Evolutionary conservation across 1,140 invertebrate species (phyloP), one percentile per base, ranked within the genome.

Genomic region (Holotrichia oblita): DNA sequence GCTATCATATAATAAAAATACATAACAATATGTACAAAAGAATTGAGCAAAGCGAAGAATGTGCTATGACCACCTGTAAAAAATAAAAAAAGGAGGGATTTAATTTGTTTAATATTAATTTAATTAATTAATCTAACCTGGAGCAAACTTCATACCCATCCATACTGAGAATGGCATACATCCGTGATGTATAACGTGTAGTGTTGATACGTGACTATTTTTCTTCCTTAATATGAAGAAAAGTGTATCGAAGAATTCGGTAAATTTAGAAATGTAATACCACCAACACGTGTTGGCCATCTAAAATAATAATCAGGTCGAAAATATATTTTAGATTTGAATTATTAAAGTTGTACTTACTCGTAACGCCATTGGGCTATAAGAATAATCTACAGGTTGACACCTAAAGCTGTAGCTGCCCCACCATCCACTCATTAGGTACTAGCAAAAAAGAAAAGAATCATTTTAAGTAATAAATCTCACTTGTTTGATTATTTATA

Each of bases 241-340:
- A 81, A 97, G 89, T 77, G 98, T 99, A 89, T 99, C 97, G 85
- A 98, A 93, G 90, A 99, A 98, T 88, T 99, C 97, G 78, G 97
- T 95, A 87, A 97, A 97, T 89, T 99, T 99, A 81, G 97, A 97
- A 88, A 99, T 95, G 89, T 98, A 99, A 87, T 98, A 99, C 96
- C 96, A 98, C 96, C 96, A 99, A 85, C 96, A 95, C 34, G 94
- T 96, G 81, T 92, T 91, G 3, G 95, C 95, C 95, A 98, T 98
- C 94, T 96, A 82, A 79, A 88, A 87, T 7, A n/a, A n/a, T 9
- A n/a, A 48, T 48, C n/a, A 42, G 12, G 3, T 48, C 1, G 59
- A 34, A 9, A 20, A 77, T 24, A 20, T 17, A 76, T 17, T 48
- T 44, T n/a, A 6, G 6, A 17, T 48, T n/a, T 24, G 6, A 7